Base-by-base conservation (phyloP, 1,140 invertebrate species). In the Anastrepha ludens region DNA sequence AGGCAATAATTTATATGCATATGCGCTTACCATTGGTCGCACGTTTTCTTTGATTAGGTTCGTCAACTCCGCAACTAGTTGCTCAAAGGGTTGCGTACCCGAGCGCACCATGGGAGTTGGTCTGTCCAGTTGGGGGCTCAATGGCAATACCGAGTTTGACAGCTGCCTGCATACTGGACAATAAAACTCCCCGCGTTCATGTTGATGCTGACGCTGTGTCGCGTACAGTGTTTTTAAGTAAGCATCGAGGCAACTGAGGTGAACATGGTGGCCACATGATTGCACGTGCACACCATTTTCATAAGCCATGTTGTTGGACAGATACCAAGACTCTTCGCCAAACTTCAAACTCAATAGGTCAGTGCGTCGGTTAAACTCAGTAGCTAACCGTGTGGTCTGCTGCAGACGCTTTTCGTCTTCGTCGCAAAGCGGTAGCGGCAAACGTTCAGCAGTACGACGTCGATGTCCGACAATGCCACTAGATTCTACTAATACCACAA, bases 221-320 rank as follows among this genome's bases (percentile, higher is more conserved):
- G 94, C 96, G 85, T 96, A 95, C 65, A 99, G 94, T 6, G 98
- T 97, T 88, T 96, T 95, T 74, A 98, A 94, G 94, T 99, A 99
- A 0, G 97, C 96, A 91, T 96, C 96, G 89, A 98, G 95, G 94
- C 98, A 99, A 91, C 98, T 97, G 87, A 99, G 94, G 94, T 99
- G 98, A 58, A 99, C 94, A 93, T 99, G 98, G 94, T 99, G 98
- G 13, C 98, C 98, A 94, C 98, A 99, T 1, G 98, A 98, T 94
- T 98, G 97, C n/a, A 98, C 97, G 92, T 98, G 96, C 29, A 99
- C 97, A 55, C 98, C 98, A 87, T 97, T 97, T 93, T 98, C 97
- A 96, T 97, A 98, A 3, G 98, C 97, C 89, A 97, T 96, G 93
- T 97, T 98, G 41, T 98, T 95, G 2, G 97, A 96, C 70, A 98